A percentile compares a stretch with the other conserved stretches of the same genome.
These are phyloP conservation scores for Aurelia aurita complex sp. Pacific DNA, from an alignment of 30 jellyfish, hydroid and myxozoan species.

Conservation along the genomic window DNA sequence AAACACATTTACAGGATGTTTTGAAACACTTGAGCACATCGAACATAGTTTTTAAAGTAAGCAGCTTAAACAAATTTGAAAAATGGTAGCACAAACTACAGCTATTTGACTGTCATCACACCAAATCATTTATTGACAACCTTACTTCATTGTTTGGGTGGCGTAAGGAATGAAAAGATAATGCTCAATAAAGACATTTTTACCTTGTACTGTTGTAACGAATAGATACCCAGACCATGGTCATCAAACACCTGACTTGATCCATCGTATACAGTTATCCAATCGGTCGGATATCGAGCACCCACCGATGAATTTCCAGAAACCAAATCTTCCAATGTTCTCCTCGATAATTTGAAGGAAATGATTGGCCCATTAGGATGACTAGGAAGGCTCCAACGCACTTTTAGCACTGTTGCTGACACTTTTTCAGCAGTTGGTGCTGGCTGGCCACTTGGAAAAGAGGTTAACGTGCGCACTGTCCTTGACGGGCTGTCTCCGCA, in stretches of 20 bases:
- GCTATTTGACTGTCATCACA: too few species aligned
- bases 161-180: too few species aligned
- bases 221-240: conserved; percentile 73
- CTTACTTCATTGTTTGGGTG: too few species aligned
- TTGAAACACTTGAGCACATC: too few species aligned
- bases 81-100: too few species aligned
- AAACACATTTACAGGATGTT: too few species aligned
- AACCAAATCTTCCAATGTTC: conserved; percentile 68
- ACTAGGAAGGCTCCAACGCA: conserved; percentile 79
- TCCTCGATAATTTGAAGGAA: conserved; percentile 39
- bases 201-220: conserved; percentile 88
- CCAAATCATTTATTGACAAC: too few species aligned
- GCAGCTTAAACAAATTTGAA: too few species aligned
- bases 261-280: conserved; percentile 51
- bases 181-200: background rate
- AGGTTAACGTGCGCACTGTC: conserved; percentile 64
- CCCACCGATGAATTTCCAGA: conserved; percentile 39
- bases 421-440: conserved; percentile 78
- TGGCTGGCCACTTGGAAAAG: conserved; percentile 85
- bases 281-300: conserved; percentile 49
- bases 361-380: conserved; percentile 82
- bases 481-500: conserved; percentile 65
- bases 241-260: conserved; percentile 59
- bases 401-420: conserved; percentile 76
- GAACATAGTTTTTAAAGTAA: too few species aligned